Evolutionary conservation across 2,888 invertebrate species (phyloP), one percentile per base, ranked within the genome.

Genomic region (Noctuana brunneofusca): DNA sequence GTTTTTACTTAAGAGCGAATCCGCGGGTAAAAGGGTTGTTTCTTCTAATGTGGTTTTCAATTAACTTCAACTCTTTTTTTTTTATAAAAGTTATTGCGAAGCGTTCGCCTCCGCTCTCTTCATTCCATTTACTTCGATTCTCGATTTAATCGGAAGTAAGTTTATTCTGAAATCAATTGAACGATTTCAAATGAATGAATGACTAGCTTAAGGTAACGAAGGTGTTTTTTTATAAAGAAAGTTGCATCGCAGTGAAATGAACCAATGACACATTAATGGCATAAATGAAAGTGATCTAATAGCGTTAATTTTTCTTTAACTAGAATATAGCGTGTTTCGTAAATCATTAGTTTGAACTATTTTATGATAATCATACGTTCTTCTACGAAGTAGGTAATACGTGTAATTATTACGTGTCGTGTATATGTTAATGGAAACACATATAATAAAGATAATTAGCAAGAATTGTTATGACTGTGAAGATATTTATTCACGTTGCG

Each of bases 91-190:
- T 11, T 24, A 50, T 16, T 16, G 50, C 27, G 27, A 16, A 30
- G 16, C 27, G 50, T 50, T 14, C 50, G 22, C 50, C 50, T 50
- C 27, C 50, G 50, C 27, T 50, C 16, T 16, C 27, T 24, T 48
- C 30, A 50, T 27, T 30, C 14, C 16, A 50, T 50, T 50, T 24
- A 50, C 50, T 27, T 27, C 3, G 14, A 1, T 14, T 8, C 14
- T 11, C 5, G 50, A 30, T 50, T 24, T 8, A 24, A 24, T 41
- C 2, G n/a, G 14, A 24, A 22, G 20, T 22, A 48, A 48, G n/a
- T 48, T 48, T 48, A 48, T 48, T 18, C 18, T 43, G 18, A 3
- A 43, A 18, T 16, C 18, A 9, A 18, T 18, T 43, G 11, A 43
- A 43, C 43, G 3, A 41, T 18, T 41, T 41, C 16, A 16, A 16